Evolutionary conservation across 2,888 invertebrate species (phyloP), one percentile per base, ranked within the genome.

Genomic region (Resseliella maxima): DNA sequence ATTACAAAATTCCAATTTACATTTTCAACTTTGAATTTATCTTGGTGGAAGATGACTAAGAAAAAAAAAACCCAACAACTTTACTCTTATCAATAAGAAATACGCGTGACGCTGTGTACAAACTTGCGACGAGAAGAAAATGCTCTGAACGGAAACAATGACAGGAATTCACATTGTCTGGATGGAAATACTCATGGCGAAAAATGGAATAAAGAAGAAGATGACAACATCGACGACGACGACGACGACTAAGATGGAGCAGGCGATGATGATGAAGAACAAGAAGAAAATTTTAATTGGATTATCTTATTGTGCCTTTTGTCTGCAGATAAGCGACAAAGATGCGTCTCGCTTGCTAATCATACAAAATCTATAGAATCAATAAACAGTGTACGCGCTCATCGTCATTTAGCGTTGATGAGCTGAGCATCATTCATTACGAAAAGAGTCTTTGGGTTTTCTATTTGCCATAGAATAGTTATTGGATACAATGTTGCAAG

Each of bases 21-120:
- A 72, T 72, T 72, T 72, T 72, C 72, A 72, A 72, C 72, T 72
- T 72, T 27, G 72, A 31, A 72, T 72, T 72, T 72, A 35, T 72
- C 72, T 12, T 72, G 31, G 2, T 3, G 2, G 12, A 21, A 15
- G 31, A 27, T 35, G 15, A 27, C 72, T 27, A 15, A 18, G 31
- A 15, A 15, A 31, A 35, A 12, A 15, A 31, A 15, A 5, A n/a
- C 6, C 1, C 5, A 35, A 10, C 31, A 72, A 31, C 72, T 31
- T n/a, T 2, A 72, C 18, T 31, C 31, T 72, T 35, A 72, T 72
- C 72, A 35, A 72, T 72, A 72, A 1, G 31, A 72, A 59, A n/a
- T 35, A n/a, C 72, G 27, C 72, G 72, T 35, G 72, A 72, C 35
- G 24, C 18, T 59, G 31, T 31, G 27, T 35, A 18, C 35, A 31